phyloP scores from a whole-genome alignment of 1,140 invertebrate genomes.

The Ylistrum balloti region DNA sequence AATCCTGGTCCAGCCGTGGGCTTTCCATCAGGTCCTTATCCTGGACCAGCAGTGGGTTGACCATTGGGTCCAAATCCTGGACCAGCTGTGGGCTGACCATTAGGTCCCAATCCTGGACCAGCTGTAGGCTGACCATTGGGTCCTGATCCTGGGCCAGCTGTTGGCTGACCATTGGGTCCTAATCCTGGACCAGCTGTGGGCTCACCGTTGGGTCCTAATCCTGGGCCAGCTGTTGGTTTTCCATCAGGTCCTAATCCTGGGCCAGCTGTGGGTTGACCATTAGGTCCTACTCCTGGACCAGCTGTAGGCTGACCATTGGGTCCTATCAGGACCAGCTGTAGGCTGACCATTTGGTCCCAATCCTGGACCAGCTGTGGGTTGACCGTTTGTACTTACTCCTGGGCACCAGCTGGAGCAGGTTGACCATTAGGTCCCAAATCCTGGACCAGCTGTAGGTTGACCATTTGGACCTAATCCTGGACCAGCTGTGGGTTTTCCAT shows the following conservation, averaged over 20 bases:
- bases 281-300: not conserved
- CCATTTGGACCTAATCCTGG: constrained; percentile 44
- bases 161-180: constrained; percentile 41
- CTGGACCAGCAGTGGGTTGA: constrained; percentile 43
- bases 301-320: not conserved
- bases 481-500: constrained; percentile 49
- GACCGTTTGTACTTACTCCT: not conserved
- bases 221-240: constrained; percentile 32
- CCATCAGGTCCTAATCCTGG: constrained; percentile 41
- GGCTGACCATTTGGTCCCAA: not conserved
- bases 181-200: constrained; percentile 48
- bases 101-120: constrained; percentile 12
- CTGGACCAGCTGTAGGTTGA: constrained; percentile 44
- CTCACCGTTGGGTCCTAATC: not conserved
- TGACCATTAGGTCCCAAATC: not conserved
- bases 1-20: constrained; percentile 55
- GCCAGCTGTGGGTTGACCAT: constrained; percentile 49
- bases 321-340: not conserved
- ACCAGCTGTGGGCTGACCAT: constrained; percentile 41
- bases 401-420: constrained; percentile 44
- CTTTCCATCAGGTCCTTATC: constrained; percentile 24
- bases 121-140: constrained; percentile 36
- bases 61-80: constrained; percentile 45
- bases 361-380: constrained; percentile 44
- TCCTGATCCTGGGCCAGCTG: constrained; percentile 43